phyloP scores from a whole-genome alignment of 1,140 invertebrate species.

The Drosophila takahashii region DNA sequence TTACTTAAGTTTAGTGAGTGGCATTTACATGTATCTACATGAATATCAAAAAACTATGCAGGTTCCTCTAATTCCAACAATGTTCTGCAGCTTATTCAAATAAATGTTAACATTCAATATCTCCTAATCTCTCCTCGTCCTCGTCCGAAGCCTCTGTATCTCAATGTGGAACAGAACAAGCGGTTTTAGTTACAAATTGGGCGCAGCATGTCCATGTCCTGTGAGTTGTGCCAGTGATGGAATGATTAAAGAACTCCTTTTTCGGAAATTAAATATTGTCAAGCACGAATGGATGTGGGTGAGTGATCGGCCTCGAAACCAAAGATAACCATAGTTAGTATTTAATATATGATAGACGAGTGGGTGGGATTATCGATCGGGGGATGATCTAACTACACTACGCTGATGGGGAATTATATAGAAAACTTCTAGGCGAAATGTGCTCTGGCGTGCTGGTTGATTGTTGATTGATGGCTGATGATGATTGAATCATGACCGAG shows the following conservation, averaged over 20 bases:
- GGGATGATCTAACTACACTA: constrained; percentile 30
- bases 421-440: constrained; percentile 15
- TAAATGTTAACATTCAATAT: constrained; percentile 77
- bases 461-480: not conserved
- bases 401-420: constrained; percentile 1
- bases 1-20: constrained; percentile 51
- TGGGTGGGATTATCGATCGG: constrained; percentile 1
- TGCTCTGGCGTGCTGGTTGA: constrained; percentile 26
- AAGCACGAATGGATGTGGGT: constrained; percentile 56
- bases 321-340: constrained; percentile 18
- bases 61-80: constrained; percentile 60
- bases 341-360: not conserved
- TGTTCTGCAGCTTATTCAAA: constrained; percentile 56
- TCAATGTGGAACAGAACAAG: constrained; percentile 48
- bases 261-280: constrained; percentile 76
- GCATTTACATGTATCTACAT: constrained; percentile 68
- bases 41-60: constrained; percentile 71
- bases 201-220: constrained; percentile 38
- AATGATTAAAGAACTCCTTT: constrained; percentile 38
- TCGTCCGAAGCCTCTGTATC: constrained; percentile 49
- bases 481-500: constrained; percentile 47
- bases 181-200: constrained; percentile 44
- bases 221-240: constrained; percentile 12
- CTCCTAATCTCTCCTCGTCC: constrained; percentile 21
- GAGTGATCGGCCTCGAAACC: constrained; percentile 24